Percentiles rank a stretch among this genome's conserved stretches.
Evolutionary conservation across 2,113 vertebrate species (phyloP).

Genomic region (Chaetura pelagica): DNA sequence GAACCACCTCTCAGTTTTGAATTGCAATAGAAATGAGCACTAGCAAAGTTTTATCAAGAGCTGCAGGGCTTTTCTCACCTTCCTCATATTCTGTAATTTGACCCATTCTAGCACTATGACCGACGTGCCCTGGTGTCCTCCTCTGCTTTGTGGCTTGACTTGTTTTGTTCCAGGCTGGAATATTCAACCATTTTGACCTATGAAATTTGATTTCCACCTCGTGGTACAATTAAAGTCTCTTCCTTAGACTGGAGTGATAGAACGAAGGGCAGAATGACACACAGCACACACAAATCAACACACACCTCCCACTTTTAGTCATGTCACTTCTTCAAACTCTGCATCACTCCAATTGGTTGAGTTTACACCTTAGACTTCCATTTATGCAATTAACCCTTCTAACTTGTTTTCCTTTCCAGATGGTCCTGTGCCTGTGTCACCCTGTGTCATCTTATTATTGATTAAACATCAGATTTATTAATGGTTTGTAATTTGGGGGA

Average conservation of each 20-base stretch:
- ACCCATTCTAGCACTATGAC: not conserved
- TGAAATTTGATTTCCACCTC: not conserved
- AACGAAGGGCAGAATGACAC: not conserved
- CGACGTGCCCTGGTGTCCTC: not conserved
- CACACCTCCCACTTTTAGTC: not conserved
- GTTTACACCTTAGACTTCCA: not conserved
- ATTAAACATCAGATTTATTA: not conserved
- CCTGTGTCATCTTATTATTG: not conserved
- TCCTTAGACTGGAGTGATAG: not conserved
- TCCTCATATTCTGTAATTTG: not conserved
- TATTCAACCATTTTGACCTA: not conserved
- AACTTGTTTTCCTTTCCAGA: not conserved
- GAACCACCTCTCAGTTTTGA: not conserved
- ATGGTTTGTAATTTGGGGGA: not conserved
- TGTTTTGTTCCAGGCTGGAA: not conserved
- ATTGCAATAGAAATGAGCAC: not conserved
- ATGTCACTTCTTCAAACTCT: not conserved
- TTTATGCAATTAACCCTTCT: not conserved
- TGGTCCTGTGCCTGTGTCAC: not conserved
- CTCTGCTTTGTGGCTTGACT: not conserved
- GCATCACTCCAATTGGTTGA: fast-evolving
- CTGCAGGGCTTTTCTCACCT: not conserved
- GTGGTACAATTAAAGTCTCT: not conserved
- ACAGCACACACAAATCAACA: not conserved
- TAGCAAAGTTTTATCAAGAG: not conserved